Evolutionary conservation across 2,113 vertebrate species (phyloP), one percentile per base, ranked within the genome.

Genomic region (Cyanocitta stelleri): DNA sequence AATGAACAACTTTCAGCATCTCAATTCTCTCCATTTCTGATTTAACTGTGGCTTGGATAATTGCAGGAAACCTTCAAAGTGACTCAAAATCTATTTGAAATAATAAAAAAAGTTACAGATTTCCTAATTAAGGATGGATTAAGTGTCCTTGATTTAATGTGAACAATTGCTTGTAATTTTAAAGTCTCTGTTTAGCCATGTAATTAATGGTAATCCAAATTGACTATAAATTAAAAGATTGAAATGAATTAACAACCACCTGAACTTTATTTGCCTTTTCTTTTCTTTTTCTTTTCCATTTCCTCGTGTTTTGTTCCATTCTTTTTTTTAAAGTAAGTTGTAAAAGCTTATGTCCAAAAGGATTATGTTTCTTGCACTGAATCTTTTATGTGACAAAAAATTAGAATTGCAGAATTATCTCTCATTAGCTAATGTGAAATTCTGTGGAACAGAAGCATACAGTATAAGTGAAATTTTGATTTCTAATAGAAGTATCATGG

Each of bases 161-260:
- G 67, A 89, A 94, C 48, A 96, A 89, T 85, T 72, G 49, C 9
- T 93, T 56, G 46, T 58, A 92, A 84, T 68, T 35, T 90, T 79
- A 87, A 87, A 93, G 8, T 29, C 23, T 48, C 21, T 78, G 35
- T 85, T 97, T 63, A 63, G 86, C 62, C 35, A 83, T 86, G 43
- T 85, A 96, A 93, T 49, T 78, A 85, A 74, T 6, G 2, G 16
- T 91, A 95, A 95, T 94, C 76, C 71, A 97, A 97, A 94, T 19
- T 67, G 61, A 76, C 19, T 79, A 62, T 85, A 73, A 75, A 35
- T 91, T 91, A 59, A 80, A 93, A 83, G 32, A 55, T 75, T 95
- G 77, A 79, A 75, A 92, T 87, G 87, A 64, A 88, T 93, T 94
- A 95, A 85, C 51, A 49, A 33, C 64, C 39, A 33, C 64, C 39